Percentiles rank a stretch among this genome's conserved stretches.
These are phyloP conservation scores for Emydoidea blandingii DNA, from an alignment of 2,797 vertebrate species.

Conservation along the genomic window DNA sequence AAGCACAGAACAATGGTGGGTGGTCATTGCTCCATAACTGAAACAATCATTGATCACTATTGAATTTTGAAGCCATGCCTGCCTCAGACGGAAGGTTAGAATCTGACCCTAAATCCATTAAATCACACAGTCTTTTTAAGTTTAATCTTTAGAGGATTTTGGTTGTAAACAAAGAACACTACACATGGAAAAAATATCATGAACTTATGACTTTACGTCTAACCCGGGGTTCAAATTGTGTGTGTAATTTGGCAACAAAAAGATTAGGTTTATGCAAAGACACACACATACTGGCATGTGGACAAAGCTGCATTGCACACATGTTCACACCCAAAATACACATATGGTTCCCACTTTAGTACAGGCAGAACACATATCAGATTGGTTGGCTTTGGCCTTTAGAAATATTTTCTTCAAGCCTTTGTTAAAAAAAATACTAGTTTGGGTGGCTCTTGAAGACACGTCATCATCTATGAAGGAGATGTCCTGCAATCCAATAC, in stretches of 20 bases:
- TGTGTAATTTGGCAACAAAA: slow-evolving; percentile 76
- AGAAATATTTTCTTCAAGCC: slow-evolving; percentile 46
- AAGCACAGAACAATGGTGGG: slow-evolving; percentile 42
- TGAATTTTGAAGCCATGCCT: slow-evolving; percentile 59
- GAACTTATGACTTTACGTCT: slow-evolving; percentile 75
- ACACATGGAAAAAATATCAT: slow-evolving; percentile 79
- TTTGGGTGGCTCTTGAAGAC: neutral
- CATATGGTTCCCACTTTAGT: slow-evolving; percentile 72
- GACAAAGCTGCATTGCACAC: slow-evolving; percentile 37
- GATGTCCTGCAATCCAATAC: neutral
- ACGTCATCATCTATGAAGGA: neutral
- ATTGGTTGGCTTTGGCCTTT: slow-evolving; percentile 59
- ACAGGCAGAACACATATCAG: slow-evolving; percentile 73
- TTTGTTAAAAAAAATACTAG: slow-evolving; percentile 37
- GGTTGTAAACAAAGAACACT: slow-evolving; percentile 81
- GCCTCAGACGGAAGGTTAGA: slow-evolving; percentile 69
- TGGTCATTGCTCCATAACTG: slow-evolving; percentile 63
- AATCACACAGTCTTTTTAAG: slow-evolving; percentile 78
- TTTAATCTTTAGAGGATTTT: slow-evolving; percentile 81
- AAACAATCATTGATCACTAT: slow-evolving; percentile 64
- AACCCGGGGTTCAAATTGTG: slow-evolving; percentile 75
- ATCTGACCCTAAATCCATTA: slow-evolving; percentile 76
- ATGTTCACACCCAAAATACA: slow-evolving; percentile 63
- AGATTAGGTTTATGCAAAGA: slow-evolving; percentile 46
- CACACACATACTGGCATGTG: neutral